Base-by-base conservation (phyloP, 2,113 vertebrate genomes). In the Campylorhamphus procurvoides region DNA sequence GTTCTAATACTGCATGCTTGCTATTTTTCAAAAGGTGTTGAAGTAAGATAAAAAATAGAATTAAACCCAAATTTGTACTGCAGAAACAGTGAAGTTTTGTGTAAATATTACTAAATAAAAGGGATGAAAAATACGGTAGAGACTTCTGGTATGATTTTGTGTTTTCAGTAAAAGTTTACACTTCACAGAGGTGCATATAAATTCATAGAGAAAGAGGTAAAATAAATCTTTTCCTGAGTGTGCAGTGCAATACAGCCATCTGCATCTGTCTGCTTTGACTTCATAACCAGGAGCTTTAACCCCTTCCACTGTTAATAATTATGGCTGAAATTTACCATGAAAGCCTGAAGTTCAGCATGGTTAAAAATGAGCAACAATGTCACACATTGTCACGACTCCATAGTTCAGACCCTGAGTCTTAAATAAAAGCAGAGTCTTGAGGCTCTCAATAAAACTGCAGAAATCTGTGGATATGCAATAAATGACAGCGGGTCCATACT, bases 1-100 rank as follows among this genome's bases (percentile, higher is more conserved):
- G 59, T 42, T 93, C 90, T 56, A 69, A n/a, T 49, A 58, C 77
- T 88, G 28, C 1, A 59, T 94, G 91, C 77, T 67, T 23, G 39
- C 29, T n/a, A 8, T 37, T 84, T 66, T 62, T 35, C 4, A 49
- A 59, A 64, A 75, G 15, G 2, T 33, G 6, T 27, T 74, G 22
- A 73, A 63, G 22, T 25, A 62, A 73, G 12, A 49, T 37, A 67
- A 81, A 59, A 67, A 81, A 59, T 3, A 46, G 6, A 84, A 74
- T 74, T n/a, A 20, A 28, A 80, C n/a, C 25, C 20, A 68, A 62
- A 73, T 23, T 17, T 14, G 6, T 16, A 37, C 29, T 40, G 18
- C 25, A 83, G 46, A 40, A 82, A 72, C 47, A 83, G 9, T 58
- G 64, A 68, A n/a, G 29, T n/a, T 47, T 47, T 5, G 9, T 28